Evolutionary conservation across 2,888 invertebrate species (phyloP), one percentile per base, ranked within the genome.

Genomic region (Drosophila niveifrons): DNA sequence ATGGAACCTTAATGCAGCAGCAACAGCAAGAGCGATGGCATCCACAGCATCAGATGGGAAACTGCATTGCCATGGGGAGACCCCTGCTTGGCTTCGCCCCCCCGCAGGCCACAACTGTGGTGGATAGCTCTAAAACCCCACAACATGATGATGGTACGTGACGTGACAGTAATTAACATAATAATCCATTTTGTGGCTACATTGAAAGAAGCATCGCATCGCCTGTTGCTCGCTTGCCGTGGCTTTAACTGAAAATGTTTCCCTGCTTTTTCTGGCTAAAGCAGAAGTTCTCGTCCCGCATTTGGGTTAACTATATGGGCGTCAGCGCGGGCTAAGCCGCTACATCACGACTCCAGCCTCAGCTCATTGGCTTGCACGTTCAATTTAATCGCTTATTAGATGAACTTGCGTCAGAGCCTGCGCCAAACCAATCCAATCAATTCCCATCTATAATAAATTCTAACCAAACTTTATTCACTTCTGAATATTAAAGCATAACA

Each of bases 131-230:
- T 18, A 18, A 13, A 31, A 7, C 18, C 46, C 28, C 43, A 23
- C 71, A 67, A 43, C 65, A 58, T 57, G 53, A 66, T 72, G 71
- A 68, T 66, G 75, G 29, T 69, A 78, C 83, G 80, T 74, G 85
- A 83, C 80, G 78, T 82, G 80, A 78, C 86, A 80, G 80, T 83
- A 83, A 85, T 83, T 83, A 83, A 80, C 86, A 80, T 83, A 82
- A 83, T 83, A 83, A 83, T 85, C 83, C 70, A 82, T 82, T 78
- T 80, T 71, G 86, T 62, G 74, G 80, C 62, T 63, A 58, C 68
- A 62, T 67, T 57, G 66, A 82, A 84, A 73, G 62, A 58, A 63
- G 72, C 76, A 53, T 75, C 48, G 64, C 36, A 36, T 15, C 39
- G 59, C 51, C 56, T 56, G 71, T 17, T 56, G 56, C 44, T 39